phyloP scores from a whole-genome alignment of 1,140 invertebrate species.

The Macrosteles quadrilineatus region DNA sequence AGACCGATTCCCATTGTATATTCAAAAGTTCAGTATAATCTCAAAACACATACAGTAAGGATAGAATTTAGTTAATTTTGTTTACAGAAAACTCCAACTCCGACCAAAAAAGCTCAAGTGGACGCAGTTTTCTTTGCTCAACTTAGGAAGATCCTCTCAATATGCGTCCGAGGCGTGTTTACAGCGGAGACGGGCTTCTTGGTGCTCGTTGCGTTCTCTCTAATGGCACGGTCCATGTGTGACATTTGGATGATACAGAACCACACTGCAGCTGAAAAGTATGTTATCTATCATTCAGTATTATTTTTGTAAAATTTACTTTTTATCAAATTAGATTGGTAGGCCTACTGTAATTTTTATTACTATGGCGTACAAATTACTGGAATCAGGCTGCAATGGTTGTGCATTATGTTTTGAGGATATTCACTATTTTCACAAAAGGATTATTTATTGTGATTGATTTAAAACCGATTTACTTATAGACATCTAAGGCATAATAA shows the following conservation, averaged over 20 bases:
- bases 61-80: constrained; percentile 11
- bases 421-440: too few species aligned
- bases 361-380: background rate
- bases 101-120: constrained; percentile 82
- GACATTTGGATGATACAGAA: constrained; percentile 98
- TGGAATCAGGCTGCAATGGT: too few species aligned
- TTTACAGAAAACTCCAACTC: constrained; percentile 39
- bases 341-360: background rate
- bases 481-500: too few species aligned
- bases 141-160: constrained; percentile 72
- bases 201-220: constrained; percentile 73
- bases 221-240: constrained; percentile 87
- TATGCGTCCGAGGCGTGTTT: constrained; percentile 79
- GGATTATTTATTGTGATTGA: too few species aligned
- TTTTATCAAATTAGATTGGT: background rate
- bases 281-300: constrained; percentile 39
- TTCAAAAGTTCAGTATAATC: too few species aligned
- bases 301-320: constrained; percentile 13
- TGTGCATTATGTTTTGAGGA: too few species aligned
- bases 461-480: too few species aligned
- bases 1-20: too few species aligned
- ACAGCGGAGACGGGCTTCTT: constrained; percentile 77
- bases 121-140: constrained; percentile 82
- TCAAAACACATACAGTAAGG: too few species aligned
- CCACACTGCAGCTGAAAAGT: constrained; percentile 92